Evolutionary conservation across 2,113 vertebrate genomes (phyloP), one percentile per base, ranked within the genome.

Genomic region (Paraplagusia blochii): DNA sequence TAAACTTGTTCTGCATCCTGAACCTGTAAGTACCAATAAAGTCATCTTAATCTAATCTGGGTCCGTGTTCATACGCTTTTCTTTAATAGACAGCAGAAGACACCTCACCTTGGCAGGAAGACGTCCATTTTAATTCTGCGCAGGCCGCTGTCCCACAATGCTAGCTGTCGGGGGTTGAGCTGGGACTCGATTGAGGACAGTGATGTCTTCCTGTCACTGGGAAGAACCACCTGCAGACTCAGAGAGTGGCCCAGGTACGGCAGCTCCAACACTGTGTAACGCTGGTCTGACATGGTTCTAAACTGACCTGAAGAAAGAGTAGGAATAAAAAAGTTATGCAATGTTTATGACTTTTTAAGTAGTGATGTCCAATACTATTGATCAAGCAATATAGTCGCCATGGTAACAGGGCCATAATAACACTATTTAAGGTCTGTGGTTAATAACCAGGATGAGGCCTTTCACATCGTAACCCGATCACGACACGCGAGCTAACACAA

Each of bases 101-200:
- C 15, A 16, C 7, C 63, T 87, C 61, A 95, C 95, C 93, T 95
- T 13, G 96, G 95, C 3, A 98, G 84, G 75, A 95, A 93, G 62
- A 95, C 56, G 19, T 96, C 93, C 91, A 94, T 94, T 73, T 91
- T 93, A 35, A 55, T 89, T 69, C 91, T 90, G 38, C 88, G 91
- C 45, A 95, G 88, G 62, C 85, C 90, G 9, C 57, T 79, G 43
- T 89, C 82, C 94, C 95, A 97, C 53, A 86, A 18, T 2, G 76
- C 82, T 71, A 96, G 63, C 52, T 81, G 85, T 50, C 80, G 91
- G 14, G 90, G 79, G 16, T 89, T 92, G 69, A 97, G 87, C 43
- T 93, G 88, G 18, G 85, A 48, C 73, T 95, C 93, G 1, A 91
- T 82, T 8, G 76, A 83, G 39, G 86, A 87, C 65, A 97, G 78